Evolutionary conservation across 2,113 vertebrate species (phyloP).

Genomic region (Antennarius striatus): DNA sequence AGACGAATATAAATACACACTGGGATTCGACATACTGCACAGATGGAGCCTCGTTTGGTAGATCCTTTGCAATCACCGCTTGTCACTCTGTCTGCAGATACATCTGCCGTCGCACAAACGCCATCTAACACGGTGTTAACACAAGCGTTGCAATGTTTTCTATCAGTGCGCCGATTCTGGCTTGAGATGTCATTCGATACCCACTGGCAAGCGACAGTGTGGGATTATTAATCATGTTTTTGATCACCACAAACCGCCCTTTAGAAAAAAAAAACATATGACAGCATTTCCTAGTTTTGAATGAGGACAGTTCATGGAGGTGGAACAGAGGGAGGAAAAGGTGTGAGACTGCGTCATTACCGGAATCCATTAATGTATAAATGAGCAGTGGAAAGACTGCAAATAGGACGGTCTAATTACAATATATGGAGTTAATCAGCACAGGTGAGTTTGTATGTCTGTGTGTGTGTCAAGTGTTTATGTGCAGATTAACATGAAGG

Average conservation of each 20-base stretch:
- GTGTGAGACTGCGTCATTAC: conserved; percentile 55
- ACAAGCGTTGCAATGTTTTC: not conserved
- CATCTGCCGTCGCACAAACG: not conserved
- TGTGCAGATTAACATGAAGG: no score
- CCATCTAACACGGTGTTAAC: not conserved
- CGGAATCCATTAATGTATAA: conserved; percentile 59
- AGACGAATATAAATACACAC: conserved; percentile 1
- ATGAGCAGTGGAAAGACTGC: conserved; percentile 42
- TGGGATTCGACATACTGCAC: not conserved
- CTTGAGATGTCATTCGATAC: not conserved
- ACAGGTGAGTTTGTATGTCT: conserved; percentile 11
- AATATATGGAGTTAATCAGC: conserved; percentile 13
- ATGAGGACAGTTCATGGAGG: conserved; percentile 33
- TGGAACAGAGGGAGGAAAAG: conserved; percentile 32
- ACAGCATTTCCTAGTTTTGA: conserved; percentile 1
- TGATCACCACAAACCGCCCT: not conserved
- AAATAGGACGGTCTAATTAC: conserved; percentile 53
- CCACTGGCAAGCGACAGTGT: not conserved
- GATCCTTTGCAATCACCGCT: not conserved
- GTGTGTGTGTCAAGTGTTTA: conserved; percentile 14
- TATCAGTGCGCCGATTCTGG: not conserved
- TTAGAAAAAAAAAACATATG: no score
- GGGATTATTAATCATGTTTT: not conserved
- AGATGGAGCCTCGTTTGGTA: not conserved
- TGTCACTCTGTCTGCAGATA: not conserved